Evolutionary conservation across 35 echinoderm and acorn worm genomes (phyloP), one percentile per base, ranked within the genome.

Genomic region (Amphiura filiformis): DNA sequence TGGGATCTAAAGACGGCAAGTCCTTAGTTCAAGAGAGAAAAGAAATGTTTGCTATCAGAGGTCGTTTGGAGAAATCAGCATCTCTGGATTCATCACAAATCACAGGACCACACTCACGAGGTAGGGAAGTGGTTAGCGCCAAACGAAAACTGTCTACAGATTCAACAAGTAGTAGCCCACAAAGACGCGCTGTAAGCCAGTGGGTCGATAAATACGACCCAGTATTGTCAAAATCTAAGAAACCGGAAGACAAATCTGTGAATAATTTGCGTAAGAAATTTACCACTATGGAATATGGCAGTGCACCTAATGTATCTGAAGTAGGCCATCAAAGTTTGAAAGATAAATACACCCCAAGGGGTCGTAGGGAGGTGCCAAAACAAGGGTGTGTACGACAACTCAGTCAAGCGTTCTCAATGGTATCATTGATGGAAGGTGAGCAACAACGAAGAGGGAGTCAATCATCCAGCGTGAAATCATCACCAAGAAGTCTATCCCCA

Each of bases 401-500:
- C 30, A 96, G 94, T 65, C 90, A 96, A 77, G 90, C 94, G 13
- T 96, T 96, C 77, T 38, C 93, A 35, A 65, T 89, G 38, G 82
- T 77, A 4, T 92, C 90, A 26, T 26, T 75, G 35, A 39, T 70
- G 26, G 61, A 70, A 13, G 28, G 80, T 86, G 82, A 90, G 20
- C 76, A 89, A 78, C 83, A 79, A 64, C 78, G 87, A 36, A 76
- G 84, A 31, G 82, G 81, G 31, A 91, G 90, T 13, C 81, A 65
- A 41, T 87, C 89, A 57, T 89, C 90, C n/a, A 96, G 91, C 31
- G 81, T 93, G 18, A 86, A 78, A 17, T 89, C 94, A 35, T 89
- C 94, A n/a, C 94, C 94, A 38, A 38, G 70, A 38, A 96, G 94
- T 76, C 37, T 96, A 23, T 96, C 94, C 18, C 94, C 94, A 77